phyloP scores from a whole-genome alignment of 2,113 vertebrate genomes.

The Motacilla tschutschensis region DNA sequence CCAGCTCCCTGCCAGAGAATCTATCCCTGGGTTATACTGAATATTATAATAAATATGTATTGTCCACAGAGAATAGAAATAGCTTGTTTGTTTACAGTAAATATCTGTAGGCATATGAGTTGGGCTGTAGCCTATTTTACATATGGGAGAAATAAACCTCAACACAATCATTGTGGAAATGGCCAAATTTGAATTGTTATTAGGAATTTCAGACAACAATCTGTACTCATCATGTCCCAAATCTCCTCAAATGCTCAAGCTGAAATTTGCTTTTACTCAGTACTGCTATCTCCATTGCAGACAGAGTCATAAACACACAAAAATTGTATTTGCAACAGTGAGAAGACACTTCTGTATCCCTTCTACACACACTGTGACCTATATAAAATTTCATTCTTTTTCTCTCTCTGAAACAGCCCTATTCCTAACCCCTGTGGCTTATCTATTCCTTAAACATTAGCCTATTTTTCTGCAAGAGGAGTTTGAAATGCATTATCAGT shows the following conservation, averaged over 20 bases:
- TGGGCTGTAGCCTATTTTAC: not conserved
- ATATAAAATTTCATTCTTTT: not conserved
- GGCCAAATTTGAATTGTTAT: not conserved
- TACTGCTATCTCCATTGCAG: not conserved
- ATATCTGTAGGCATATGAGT: constrained; percentile 4
- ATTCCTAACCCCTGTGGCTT: not conserved
- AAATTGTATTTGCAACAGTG: not conserved
- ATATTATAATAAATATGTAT: not conserved
- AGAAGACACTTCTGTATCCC: not conserved
- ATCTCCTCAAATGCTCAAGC: not conserved
- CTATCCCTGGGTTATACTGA: not conserved
- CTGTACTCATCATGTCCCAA: not conserved
- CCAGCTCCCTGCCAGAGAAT: not conserved
- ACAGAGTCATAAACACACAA: not conserved
- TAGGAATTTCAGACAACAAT: not conserved
- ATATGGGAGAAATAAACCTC: not conserved
- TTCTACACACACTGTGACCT: not conserved
- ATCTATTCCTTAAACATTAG: not conserved
- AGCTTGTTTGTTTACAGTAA: constrained; percentile 13
- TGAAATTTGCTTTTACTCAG: not conserved
- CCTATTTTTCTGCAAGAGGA: not conserved
- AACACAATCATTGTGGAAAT: not conserved
- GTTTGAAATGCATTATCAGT: not conserved
- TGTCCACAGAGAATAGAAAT: not conserved
- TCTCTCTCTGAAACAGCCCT: not conserved